phyloP scores from a whole-genome alignment of 2,797 vertebrate genomes.

The Sparus aurata region DNA sequence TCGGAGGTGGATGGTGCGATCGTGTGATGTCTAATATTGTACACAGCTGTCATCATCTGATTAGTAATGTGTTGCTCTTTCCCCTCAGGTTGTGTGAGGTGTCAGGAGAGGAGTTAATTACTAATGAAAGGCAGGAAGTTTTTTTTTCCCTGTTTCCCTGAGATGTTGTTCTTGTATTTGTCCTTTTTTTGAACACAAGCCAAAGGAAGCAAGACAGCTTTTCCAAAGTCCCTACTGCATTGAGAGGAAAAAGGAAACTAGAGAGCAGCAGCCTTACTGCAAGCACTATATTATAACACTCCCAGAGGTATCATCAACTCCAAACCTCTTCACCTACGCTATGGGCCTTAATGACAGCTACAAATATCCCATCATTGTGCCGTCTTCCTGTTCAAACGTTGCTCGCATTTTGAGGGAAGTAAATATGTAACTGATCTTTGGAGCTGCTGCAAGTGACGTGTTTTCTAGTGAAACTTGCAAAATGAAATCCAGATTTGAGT shows the following conservation, averaged over 20 bases:
- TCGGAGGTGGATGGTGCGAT: conserved; percentile 16
- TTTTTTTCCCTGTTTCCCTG: conserved; percentile 23
- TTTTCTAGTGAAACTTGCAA: conserved; percentile 34
- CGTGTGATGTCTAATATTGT: conserved; percentile 21
- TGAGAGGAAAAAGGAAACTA: conserved; percentile 49
- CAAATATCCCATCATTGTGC: conserved; percentile 57
- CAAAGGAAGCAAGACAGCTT: conserved; percentile 41
- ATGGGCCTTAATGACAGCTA: conserved; percentile 24
- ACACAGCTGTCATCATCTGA: conserved; percentile 55
- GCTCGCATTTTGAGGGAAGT: conserved; percentile 19
- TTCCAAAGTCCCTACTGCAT: conserved; percentile 20
- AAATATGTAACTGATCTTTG: conserved; percentile 52
- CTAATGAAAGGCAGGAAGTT: conserved; percentile 32
- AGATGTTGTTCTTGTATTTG: conserved; percentile 20
- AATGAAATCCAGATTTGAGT: conserved; percentile 72
- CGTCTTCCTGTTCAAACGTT: conserved; percentile 38
- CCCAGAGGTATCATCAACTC: conserved; percentile 61
- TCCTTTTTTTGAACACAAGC: conserved; percentile 36
- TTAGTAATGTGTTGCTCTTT: conserved; percentile 25
- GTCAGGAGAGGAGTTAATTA: conserved; percentile 39
- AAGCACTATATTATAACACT: conserved; percentile 27
- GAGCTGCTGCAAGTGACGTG: conserved; percentile 36
- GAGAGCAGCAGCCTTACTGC: conserved; percentile 20
- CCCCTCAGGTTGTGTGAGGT: conserved; percentile 41
- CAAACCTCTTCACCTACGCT: conserved; percentile 47